Evolutionary conservation across 2,113 vertebrate genomes (phyloP).

Genomic region (Pachyramphus minor): DNA sequence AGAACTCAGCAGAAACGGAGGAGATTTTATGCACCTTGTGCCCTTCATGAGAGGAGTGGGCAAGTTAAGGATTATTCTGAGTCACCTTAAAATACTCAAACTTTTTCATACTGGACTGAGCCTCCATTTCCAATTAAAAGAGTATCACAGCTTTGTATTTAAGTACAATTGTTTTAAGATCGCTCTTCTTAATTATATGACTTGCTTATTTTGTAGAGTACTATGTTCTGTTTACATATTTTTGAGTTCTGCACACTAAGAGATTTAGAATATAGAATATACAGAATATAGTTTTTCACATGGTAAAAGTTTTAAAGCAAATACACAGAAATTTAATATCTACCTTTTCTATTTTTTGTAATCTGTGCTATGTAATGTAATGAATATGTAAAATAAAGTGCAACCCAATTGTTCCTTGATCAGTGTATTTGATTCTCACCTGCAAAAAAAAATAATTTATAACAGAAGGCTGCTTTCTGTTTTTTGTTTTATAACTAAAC

Average conservation of each 20-base stretch:
- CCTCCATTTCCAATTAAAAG: not conserved
- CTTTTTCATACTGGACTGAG: not conserved
- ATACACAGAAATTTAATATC: not conserved
- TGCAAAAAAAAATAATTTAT: not conserved
- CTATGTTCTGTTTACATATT: not conserved
- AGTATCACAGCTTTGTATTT: not conserved
- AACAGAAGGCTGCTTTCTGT: not conserved
- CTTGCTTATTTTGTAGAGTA: not conserved
- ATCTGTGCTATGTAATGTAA: not conserved
- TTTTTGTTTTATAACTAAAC: not conserved
- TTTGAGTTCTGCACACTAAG: not conserved
- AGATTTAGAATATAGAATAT: not conserved
- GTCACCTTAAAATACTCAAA: not conserved
- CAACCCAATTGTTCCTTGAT: not conserved
- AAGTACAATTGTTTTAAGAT: not conserved
- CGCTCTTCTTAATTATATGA: not conserved
- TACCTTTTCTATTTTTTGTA: slow-evolving; percentile 24
- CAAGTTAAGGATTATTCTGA: not conserved
- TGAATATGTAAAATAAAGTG: slow-evolving; percentile 4
- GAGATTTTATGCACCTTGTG: not conserved
- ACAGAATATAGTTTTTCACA: not conserved
- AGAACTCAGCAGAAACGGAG: not conserved
- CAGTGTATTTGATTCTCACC: not conserved
- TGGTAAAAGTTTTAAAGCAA: not conserved
- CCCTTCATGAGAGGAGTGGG: not conserved